Conservation (phyloP, 2,113 vertebrate genomes). For the Bufo gargarizans region DNA sequence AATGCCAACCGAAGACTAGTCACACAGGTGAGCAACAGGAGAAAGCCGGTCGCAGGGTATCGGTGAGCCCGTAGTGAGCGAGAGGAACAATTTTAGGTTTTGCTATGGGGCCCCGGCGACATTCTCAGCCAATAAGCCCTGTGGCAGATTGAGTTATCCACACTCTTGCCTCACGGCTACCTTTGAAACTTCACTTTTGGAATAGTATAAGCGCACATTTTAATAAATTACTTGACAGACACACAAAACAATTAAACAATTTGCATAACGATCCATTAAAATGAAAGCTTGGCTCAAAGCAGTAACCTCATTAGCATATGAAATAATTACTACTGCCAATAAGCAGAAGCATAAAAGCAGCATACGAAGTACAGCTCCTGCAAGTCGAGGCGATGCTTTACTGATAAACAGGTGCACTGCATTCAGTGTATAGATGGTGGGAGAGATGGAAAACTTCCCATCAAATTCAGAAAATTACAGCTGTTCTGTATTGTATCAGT, state of each 20-base stretch:
- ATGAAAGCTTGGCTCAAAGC: background rate
- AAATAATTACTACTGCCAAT: conserved; percentile 6
- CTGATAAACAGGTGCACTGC: background rate
- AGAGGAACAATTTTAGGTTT: no score
- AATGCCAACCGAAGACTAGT: no score
- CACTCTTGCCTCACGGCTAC: no score
- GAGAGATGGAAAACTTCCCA: background rate
- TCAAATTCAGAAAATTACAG: background rate
- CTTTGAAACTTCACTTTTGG: background rate
- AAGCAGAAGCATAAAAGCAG: background rate
- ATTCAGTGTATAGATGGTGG: background rate
- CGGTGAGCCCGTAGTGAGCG: no score
- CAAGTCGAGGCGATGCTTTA: background rate
- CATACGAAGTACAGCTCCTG: background rate
- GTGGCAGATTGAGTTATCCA: no score
- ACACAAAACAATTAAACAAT: background rate
- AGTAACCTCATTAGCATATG: background rate
- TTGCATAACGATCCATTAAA: background rate
- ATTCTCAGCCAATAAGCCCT: no score
- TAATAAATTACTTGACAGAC: background rate
- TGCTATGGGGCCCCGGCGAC: no score
- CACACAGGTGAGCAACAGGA: no score
- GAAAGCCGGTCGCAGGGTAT: no score
- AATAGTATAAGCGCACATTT: background rate
- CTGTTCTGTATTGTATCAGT: background rate